Percentiles rank a stretch among this genome's conserved stretches.
Conservation (phyloP, 2,113 vertebrate species). For the Thamnophis sirtalis region DNA sequence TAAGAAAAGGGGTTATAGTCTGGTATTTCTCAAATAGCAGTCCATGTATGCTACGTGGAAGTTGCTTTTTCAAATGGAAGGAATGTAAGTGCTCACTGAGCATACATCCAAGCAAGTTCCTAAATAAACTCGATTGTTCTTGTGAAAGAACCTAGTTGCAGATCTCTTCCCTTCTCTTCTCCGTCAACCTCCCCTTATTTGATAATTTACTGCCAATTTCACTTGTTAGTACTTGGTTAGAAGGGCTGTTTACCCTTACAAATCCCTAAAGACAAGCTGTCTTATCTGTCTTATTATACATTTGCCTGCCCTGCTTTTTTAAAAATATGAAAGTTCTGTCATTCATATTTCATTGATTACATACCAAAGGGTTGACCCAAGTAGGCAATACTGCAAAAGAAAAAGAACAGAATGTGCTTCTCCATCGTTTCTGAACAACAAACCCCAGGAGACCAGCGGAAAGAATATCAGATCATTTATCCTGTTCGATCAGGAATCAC, state of each 20-base stretch:
- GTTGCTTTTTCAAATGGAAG: not conserved
- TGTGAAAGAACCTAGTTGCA: not conserved
- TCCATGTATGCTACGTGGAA: not conserved
- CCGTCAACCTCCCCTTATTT: not conserved
- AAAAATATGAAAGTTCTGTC: not conserved
- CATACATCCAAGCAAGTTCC: not conserved
- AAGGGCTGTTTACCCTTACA: not conserved
- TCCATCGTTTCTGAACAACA: not conserved
- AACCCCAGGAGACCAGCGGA: not conserved
- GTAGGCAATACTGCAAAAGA: not conserved
- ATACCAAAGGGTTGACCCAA: not conserved
- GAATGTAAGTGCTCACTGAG: not conserved
- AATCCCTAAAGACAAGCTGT: not conserved
- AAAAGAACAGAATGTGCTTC: not conserved
- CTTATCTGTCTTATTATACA: not conserved
- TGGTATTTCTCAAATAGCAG: not conserved
- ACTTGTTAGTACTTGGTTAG: not conserved
- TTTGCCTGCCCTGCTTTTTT: not conserved
- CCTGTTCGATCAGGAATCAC: not conserved
- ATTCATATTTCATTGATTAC: not conserved
- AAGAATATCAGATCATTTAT: not conserved
- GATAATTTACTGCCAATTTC: not conserved
- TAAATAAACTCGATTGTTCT: not conserved
- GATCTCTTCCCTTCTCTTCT: not conserved
- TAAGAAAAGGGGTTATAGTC: not conserved